A percentile compares a stretch with the other conserved stretches of the same genome.
These are phyloP conservation scores for Bombus consobrinus DNA, from an alignment of 1,140 invertebrate species.

Conservation along the genomic window DNA sequence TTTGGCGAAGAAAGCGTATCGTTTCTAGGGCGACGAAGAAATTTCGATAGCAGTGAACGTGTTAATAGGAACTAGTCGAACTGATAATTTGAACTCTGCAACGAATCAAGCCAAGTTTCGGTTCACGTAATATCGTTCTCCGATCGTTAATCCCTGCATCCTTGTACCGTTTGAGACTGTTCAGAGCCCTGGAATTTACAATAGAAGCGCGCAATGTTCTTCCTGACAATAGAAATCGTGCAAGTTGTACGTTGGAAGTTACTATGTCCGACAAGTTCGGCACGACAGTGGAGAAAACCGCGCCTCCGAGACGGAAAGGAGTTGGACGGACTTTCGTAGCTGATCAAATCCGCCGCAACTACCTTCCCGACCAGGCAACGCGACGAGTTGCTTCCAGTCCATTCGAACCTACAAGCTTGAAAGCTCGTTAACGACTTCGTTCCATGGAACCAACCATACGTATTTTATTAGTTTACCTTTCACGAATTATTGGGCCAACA, in stretches of 20 bases:
- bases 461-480: not conserved
- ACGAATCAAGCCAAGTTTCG: too few species aligned
- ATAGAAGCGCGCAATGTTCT: not conserved
- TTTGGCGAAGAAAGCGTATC: too few species aligned
- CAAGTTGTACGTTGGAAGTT: not conserved
- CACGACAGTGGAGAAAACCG: constrained; percentile 67
- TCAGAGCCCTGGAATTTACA: not conserved
- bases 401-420: not conserved
- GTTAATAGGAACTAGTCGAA: too few species aligned
- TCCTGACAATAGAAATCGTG: not conserved
- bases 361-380: constrained; percentile 84
- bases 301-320: constrained; percentile 84
- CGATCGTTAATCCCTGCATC: too few species aligned
- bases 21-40: too few species aligned
- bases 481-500: not conserved
- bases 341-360: constrained; percentile 86
- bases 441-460: not conserved
- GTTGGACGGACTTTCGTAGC: constrained; percentile 85
- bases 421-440: not conserved
- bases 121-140: too few species aligned
- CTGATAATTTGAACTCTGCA: too few species aligned
- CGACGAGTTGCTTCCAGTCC: constrained; percentile 16
- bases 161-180: too few species aligned
- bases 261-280: constrained; percentile 5
- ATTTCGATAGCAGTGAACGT: too few species aligned